Evolutionary conservation across 1,140 invertebrate genomes (phyloP), one percentile per base, ranked within the genome.

Genomic region (Scaptomyza graminum): DNA sequence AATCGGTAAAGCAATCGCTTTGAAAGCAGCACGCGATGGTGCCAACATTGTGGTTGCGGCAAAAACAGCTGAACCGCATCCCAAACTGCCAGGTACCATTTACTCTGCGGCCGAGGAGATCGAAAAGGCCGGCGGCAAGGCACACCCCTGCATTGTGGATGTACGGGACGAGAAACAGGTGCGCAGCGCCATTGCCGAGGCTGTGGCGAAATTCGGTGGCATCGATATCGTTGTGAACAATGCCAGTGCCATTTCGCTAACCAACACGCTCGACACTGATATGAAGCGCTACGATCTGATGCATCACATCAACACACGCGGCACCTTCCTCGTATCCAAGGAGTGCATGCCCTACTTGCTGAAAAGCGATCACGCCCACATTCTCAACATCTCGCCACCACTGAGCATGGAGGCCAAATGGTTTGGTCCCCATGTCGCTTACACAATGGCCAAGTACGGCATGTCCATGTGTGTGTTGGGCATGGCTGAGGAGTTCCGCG

Each of bases 381-480:
- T 99, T 82, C 93, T 99, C 4, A 99, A 99, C 91, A 93, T 99
- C 8, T 98, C 97, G 64, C 99, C 99, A 16, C 99, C 99, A 2
- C 92, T 99, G 8, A 97, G 96, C 89, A 94, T 99, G 95, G 94
- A 95, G 70, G 94, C 97, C 0, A 93, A 94, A 75, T 99, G 99
- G 98, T 99, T 99, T 91, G 94, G 95, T 60, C 94, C 96, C 79
- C 97, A 99, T 93, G 95, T 99, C 52, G 98, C 98, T 0, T 99
- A 99, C 91, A 99, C 98, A 0, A 99, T 99, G 95, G 97, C 98
- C 1, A 99, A 99, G 88, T 99, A 98, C 91, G 98, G 98, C 15
- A 99, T 99, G 99, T 99, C 97, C 0, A 97, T 99, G 97, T 99
- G 98, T 92, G 97, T 97, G 1, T 93, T 99, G 11, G 98, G 99